A percentile compares a stretch with the other conserved stretches of the same genome.
phyloP scores from a whole-genome alignment of 2,888 invertebrate species.

The Stratiomys singularior region DNA sequence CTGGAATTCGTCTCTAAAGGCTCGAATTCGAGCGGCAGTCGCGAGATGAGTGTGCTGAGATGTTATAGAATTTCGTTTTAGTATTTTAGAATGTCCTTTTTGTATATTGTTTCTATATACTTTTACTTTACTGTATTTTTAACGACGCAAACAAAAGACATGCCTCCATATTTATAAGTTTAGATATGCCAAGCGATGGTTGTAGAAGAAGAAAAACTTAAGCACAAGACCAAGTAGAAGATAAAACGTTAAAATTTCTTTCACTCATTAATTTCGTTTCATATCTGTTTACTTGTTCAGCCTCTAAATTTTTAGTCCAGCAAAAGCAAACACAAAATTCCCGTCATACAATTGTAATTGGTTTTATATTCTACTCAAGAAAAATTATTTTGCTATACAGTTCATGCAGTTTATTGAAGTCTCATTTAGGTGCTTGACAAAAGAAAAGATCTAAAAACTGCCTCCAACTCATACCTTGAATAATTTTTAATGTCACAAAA shows the following conservation, averaged over 20 bases:
- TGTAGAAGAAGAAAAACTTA: background rate
- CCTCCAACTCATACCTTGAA: conserved; percentile 33
- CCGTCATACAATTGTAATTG: background rate
- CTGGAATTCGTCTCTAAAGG: conserved; percentile 80
- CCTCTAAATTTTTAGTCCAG: background rate
- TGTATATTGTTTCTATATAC: conserved; percentile 57
- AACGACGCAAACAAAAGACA: conserved; percentile 31
- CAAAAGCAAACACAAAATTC: no score
- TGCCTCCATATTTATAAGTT: conserved; percentile 37
- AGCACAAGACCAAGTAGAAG: background rate
- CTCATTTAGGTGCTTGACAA: background rate
- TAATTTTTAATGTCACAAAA: conserved; percentile 28
- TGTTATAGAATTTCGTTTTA: conserved; percentile 42
- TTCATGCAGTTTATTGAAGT: background rate
- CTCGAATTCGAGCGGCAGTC: background rate
- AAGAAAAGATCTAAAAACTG: background rate
- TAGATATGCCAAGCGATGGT: conserved; percentile 5
- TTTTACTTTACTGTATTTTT: conserved; percentile 24
- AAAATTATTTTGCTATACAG: background rate
- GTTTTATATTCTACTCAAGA: background rate
- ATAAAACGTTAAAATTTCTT: background rate
- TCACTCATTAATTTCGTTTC: background rate
- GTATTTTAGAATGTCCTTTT: conserved; percentile 44
- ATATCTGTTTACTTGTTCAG: background rate
- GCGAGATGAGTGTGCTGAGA: conserved; percentile 35